phyloP scores from a whole-genome alignment of 2,113 vertebrate species.

The Nesogale talazaci region DNA sequence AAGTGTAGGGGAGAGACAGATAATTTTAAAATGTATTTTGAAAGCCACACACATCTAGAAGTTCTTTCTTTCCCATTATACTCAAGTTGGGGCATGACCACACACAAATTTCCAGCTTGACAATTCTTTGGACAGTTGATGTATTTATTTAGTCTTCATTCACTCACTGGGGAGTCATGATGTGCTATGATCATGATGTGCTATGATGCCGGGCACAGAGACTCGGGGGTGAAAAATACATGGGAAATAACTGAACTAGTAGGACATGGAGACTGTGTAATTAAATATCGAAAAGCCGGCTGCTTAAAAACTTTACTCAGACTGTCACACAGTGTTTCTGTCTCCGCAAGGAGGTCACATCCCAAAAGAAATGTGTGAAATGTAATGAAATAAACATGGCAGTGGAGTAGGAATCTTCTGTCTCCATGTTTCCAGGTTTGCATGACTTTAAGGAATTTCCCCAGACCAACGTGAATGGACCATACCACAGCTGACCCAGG shows the following conservation, averaged over 20 bases:
- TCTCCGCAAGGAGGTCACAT: not conserved
- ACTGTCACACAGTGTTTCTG: not conserved
- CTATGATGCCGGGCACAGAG: not conserved
- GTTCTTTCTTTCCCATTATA: not conserved
- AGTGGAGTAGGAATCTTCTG: no score
- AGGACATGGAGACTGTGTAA: not conserved
- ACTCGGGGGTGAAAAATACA: not conserved
- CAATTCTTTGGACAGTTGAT: not conserved
- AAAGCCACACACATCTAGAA: not conserved
- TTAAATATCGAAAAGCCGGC: not conserved
- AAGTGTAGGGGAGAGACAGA: not conserved
- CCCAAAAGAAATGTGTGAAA: not conserved
- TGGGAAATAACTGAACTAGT: slow-evolving; percentile 15
- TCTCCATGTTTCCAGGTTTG: no score
- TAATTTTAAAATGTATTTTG: not conserved
- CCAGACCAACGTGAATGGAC: no score
- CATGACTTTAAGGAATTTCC: no score
- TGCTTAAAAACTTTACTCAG: not conserved
- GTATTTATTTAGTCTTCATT: not conserved
- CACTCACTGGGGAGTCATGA: not conserved
- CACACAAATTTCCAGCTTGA: not conserved
- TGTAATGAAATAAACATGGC: not conserved
- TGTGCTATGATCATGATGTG: not conserved
- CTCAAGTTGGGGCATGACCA: not conserved
- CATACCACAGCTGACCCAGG: no score